These are phyloP conservation scores for Stomorhina lunata DNA, from an alignment of 2,888 invertebrate species.

Conservation along the genomic window DNA sequence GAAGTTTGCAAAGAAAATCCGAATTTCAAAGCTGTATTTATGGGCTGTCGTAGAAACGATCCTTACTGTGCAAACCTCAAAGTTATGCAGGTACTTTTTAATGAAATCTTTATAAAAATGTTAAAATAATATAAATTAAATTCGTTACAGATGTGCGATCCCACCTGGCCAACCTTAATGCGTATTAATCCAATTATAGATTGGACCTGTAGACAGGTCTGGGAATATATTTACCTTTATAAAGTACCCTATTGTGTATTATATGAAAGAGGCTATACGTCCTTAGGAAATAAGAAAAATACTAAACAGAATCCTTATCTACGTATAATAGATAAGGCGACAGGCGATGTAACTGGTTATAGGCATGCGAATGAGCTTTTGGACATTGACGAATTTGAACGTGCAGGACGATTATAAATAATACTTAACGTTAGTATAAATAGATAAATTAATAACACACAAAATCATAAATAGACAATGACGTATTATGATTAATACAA, in stretches of 20 bases:
- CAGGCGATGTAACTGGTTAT: constrained; percentile 81
- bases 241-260: constrained; percentile 94
- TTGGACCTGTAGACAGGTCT: constrained; percentile 95
- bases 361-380: constrained; percentile 84
- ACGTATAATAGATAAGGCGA: constrained; percentile 79
- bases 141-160: constrained; percentile 90
- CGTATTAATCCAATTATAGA: constrained; percentile 94
- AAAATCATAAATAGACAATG: neutral
- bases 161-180: constrained; percentile 93
- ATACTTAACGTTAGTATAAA: too few relatives aligned
- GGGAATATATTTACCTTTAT: constrained; percentile 90
- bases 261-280: constrained; percentile 95
- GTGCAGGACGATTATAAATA: constrained; percentile 74
- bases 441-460: neutral
- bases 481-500: neutral
- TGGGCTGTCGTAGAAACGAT: constrained; percentile 95
- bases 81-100: constrained; percentile 84
- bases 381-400: constrained; percentile 74
- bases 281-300: constrained; percentile 90
- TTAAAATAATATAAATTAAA: neutral
- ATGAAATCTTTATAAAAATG: neutral
- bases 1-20: constrained; percentile 82
- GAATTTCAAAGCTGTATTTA: constrained; percentile 89
- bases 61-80: constrained; percentile 87
- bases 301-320: constrained; percentile 90